Base-by-base conservation (phyloP, 2,113 vertebrate species). In the Promerops cafer region DNA sequence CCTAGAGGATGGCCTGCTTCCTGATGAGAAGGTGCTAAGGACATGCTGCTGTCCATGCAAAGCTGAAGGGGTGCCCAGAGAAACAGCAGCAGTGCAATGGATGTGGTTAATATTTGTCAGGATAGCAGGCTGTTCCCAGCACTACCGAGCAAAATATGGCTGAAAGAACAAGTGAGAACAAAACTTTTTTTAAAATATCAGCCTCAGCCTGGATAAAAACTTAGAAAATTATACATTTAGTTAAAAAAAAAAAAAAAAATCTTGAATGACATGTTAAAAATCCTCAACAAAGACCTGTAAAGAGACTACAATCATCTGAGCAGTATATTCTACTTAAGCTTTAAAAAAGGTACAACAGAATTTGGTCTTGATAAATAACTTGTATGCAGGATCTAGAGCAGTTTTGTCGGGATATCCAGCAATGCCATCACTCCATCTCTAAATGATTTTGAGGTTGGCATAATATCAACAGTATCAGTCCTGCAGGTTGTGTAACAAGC, bases 401-500 rank as follows among this genome's bases (percentile, higher is more conserved):
- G 35, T 64, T 93, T 90, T 91, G 16, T 60, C n/a, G 47, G 50
- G 42, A 87, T 64, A 23, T 59, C 56, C 53, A 75, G 61, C 53
- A 90, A 83, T 2, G 9, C 75, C 65, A 71, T 87, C 79, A 33
- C 52, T 70, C 30, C 59, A 80, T 52, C 80, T 79, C 49, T 77
- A 64, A 93, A 16, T 2, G 14, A 53, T 37, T 87, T 78, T 89
- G 69, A 45, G 77, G 75, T 9, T 93, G 60, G 59, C 61, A 60
- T 60, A 8, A 1, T 52, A 82, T 80, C 75, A 93, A 78, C 60
- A 78, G 20, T 27, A 97, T 95, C 78, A 96, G 2, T 64, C 52
- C 76, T 87, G 22, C 47, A 89, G 49, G 40, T 82, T 96, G 88
- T 74, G 72, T 90, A 94, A 97, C 50, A 77, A 75, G 64, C 45